Evolutionary conservation across 2,113 vertebrate genomes (phyloP), one percentile per base, ranked within the genome.

Genomic region (Arizona elegans): DNA sequence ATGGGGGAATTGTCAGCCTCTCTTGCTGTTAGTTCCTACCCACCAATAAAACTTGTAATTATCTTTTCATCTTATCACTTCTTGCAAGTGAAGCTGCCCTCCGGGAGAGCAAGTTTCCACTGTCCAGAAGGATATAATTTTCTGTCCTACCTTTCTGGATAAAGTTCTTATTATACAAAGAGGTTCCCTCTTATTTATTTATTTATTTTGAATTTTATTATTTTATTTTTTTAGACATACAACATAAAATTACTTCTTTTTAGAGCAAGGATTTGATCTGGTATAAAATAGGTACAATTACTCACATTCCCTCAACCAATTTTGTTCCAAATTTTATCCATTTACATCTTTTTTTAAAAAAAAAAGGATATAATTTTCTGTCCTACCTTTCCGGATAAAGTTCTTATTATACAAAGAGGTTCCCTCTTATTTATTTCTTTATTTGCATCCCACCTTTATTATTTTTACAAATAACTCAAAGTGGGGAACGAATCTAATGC

Each of bases 401-500:
- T 23, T 70, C 29, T 3, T 19, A 10, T 38, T 12, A 50, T 17
- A 52, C 10, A 62, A 21, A 15, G 52, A 23, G 55, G 33, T 23
- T 92, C 15, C 21, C 9, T 13, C 43, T 91, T 65, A 70, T 13
- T 6, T 70, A n/a, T 70, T n/a, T 5, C 2, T 62, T 3, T 10
- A 15, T n/a, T 70, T 70, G 11, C 62, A n/a, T n/a, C 29, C 62
- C 12, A 0, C 29, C 29, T 70, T n/a, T n/a, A 7, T n/a, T 65
- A 1, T n/a, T 15, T 70, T n/a, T n/a, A n/a, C 62, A n/a, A 13
- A 70, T 15, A 70, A n/a, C 62, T 70, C 62, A 70, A 70, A n/a
- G 12, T 0, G 29, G 62, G 11, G 12, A 70, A n/a, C 0, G 5
- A 15, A 15, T n/a, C 12, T 2, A 12, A 65, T 1, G 26, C 29